phyloP scores from a whole-genome alignment of 2,113 vertebrate species.

The Aptenodytes forsteri region DNA sequence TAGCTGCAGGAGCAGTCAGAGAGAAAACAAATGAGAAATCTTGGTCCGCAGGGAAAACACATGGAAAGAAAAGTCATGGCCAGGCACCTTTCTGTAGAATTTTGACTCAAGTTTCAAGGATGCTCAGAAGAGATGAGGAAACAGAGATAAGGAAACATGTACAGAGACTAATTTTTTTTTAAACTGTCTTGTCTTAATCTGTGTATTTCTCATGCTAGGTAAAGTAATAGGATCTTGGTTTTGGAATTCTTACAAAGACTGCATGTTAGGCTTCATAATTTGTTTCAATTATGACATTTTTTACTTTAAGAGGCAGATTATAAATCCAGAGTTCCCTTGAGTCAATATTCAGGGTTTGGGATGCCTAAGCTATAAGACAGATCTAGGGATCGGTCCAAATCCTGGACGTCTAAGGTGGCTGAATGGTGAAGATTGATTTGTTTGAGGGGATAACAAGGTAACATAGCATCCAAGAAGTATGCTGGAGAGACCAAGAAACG shows the following conservation, averaged over 20 bases:
- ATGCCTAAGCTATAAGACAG: background rate
- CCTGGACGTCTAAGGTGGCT: background rate
- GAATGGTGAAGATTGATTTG: background rate
- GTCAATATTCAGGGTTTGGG: background rate
- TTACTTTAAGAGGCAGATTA: background rate
- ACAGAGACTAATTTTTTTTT: background rate
- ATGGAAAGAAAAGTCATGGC: background rate
- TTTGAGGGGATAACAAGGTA: background rate
- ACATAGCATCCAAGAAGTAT: background rate
- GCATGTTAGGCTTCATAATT: background rate
- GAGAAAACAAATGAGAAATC: background rate
- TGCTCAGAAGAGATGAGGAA: background rate
- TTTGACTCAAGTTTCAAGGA: background rate
- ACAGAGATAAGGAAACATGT: background rate
- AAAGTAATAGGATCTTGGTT: background rate
- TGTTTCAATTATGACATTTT: background rate
- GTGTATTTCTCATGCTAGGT: background rate
- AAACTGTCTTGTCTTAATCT: background rate
- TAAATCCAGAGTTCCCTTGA: background rate
- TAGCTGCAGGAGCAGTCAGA: background rate
- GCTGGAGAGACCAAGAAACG: background rate
- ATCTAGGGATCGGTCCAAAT: background rate
- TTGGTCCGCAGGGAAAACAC: background rate
- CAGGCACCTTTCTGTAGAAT: background rate
- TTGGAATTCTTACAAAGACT: background rate